Percentiles rank a stretch among this genome's conserved stretches.
These are phyloP conservation scores for Leistus spinibarbis DNA, from an alignment of 2,888 invertebrate species.

Conservation along the genomic window DNA sequence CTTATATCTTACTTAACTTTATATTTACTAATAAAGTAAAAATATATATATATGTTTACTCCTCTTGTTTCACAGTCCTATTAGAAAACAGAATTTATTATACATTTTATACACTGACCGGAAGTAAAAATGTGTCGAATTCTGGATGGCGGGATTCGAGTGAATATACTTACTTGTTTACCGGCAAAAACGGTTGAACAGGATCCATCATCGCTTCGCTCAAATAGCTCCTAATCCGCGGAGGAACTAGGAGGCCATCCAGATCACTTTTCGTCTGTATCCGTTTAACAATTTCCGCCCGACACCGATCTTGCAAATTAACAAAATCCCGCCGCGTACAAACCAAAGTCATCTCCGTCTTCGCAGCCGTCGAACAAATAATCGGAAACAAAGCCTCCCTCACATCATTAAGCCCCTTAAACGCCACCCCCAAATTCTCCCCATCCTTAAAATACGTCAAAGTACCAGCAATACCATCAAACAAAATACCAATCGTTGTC, in stretches of 20 bases:
- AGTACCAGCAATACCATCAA: slow-evolving; percentile 68
- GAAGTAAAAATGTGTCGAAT: too few relatives aligned
- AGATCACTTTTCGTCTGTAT: slow-evolving; percentile 60
- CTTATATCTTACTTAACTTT: background rate
- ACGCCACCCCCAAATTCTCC: slow-evolving; percentile 71
- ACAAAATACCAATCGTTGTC: slow-evolving; percentile 70
- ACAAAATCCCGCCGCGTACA: slow-evolving; percentile 67
- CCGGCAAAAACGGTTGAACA: slow-evolving; percentile 51
- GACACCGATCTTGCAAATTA: slow-evolving; percentile 71
- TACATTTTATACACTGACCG: slow-evolving; percentile 43
- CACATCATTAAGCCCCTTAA: slow-evolving; percentile 67
- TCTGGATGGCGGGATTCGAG: too few relatives aligned
- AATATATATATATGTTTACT: background rate
- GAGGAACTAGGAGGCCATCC: slow-evolving; percentile 64
- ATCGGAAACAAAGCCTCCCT: slow-evolving; percentile 71
- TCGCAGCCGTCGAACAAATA: slow-evolving; percentile 74
- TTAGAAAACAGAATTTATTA: background rate
- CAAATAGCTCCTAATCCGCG: slow-evolving; percentile 63
- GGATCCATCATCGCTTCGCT: slow-evolving; percentile 60
- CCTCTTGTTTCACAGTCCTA: background rate
- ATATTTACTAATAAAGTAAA: background rate
- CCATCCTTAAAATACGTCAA: slow-evolving; percentile 75
- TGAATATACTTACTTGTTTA: slow-evolving; percentile 53
- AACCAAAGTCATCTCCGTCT: slow-evolving; percentile 73
- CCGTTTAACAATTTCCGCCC: slow-evolving; percentile 66